A percentile compares a stretch with the other conserved stretches of the same genome.
Evolutionary conservation across 2,888 invertebrate genomes (phyloP).

Genomic region (Eueremaeus valkanovi): DNA sequence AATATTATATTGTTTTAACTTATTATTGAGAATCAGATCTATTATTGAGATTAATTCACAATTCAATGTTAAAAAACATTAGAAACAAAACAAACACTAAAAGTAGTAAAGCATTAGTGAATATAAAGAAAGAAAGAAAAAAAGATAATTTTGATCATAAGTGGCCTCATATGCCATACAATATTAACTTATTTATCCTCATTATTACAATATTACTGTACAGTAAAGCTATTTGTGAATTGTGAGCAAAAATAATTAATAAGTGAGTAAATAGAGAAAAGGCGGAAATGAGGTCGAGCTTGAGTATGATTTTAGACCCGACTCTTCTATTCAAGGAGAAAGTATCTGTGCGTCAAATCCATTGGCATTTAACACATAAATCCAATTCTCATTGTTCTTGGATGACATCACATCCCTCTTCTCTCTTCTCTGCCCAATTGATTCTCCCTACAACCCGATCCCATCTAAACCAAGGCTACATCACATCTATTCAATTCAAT

Average conservation of each 20-base stretch:
- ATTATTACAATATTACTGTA: neutral
- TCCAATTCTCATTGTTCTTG: conserved; percentile 13
- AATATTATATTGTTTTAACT: neutral
- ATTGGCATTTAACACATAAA: neutral
- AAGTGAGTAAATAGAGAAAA: neutral
- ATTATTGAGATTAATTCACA: neutral
- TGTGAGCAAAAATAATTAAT: neutral
- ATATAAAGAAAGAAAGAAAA: neutral
- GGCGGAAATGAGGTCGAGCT: conserved; percentile 19
- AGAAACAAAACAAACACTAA: neutral
- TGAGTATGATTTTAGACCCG: neutral
- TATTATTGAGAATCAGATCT: neutral
- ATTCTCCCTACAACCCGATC: neutral
- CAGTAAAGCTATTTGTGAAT: conserved; percentile 22
- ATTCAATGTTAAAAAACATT: neutral
- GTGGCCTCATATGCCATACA: conserved; percentile 11
- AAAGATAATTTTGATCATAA: neutral
- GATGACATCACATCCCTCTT: conserved; percentile 12
- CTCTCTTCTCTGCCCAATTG: neutral
- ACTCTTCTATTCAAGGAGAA: conserved; percentile 22
- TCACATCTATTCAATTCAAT: neutral
- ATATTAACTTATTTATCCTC: conserved; percentile 24
- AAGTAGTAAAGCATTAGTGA: too few species aligned
- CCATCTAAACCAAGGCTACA: neutral
- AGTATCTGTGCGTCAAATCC: neutral